These are phyloP conservation scores for Regulus satrapa DNA, from an alignment of 2,113 vertebrate genomes.

Conservation along the genomic window DNA sequence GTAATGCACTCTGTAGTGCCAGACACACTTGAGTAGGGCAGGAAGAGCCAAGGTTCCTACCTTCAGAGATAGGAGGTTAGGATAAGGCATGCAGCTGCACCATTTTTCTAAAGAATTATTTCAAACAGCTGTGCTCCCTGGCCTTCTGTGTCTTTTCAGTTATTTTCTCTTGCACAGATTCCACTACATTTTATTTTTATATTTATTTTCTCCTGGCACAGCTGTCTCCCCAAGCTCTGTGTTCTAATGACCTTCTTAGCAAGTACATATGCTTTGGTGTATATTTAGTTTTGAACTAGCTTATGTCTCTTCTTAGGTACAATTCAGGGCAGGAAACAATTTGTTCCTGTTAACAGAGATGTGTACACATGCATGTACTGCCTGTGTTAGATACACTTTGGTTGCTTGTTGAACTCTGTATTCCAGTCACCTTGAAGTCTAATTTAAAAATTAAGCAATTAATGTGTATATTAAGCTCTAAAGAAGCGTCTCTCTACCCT, in stretches of 20 bases:
- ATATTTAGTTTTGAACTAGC: neutral
- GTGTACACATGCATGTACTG: neutral
- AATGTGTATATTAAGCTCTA: neutral
- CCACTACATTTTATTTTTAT: neutral
- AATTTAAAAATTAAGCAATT: neutral
- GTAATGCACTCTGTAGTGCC: neutral
- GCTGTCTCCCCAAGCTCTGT: neutral
- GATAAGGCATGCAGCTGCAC: neutral
- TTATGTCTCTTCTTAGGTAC: neutral
- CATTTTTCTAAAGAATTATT: neutral
- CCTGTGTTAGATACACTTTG: neutral
- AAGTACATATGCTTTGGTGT: neutral
- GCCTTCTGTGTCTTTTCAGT: neutral
- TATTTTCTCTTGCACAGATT: neutral
- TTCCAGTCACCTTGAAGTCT: neutral
- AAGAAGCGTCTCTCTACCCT: neutral
- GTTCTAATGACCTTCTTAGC: constrained; percentile 16
- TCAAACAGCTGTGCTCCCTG: neutral
- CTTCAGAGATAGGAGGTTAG: neutral
- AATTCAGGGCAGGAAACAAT: constrained; percentile 19
- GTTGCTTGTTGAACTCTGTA: neutral
- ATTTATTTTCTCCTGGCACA: neutral
- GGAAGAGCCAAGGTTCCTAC: neutral
- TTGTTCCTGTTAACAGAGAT: constrained; percentile 7
- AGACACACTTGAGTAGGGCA: neutral